Evolutionary conservation across 2,888 invertebrate species (phyloP).

Genomic region (Synanthedon formicaeformis): DNA sequence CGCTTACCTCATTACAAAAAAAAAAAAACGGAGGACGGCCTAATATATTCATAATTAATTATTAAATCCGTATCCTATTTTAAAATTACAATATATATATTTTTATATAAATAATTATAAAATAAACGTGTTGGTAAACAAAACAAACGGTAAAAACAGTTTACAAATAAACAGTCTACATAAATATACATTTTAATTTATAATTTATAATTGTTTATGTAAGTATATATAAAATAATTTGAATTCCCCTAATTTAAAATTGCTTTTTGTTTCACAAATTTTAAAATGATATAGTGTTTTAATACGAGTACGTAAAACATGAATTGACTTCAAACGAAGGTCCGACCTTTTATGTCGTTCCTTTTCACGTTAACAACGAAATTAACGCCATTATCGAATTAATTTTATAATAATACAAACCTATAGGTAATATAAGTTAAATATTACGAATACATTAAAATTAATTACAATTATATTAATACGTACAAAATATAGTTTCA

Average conservation of each 20-base stretch:
- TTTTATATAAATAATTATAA: background rate
- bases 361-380: background rate
- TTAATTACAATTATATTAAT: slow-evolving; percentile 35
- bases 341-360: background rate
- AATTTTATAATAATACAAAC: slow-evolving; percentile 40
- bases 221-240: slow-evolving; percentile 30
- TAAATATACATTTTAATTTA: slow-evolving; percentile 9
- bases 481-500: slow-evolving; percentile 52
- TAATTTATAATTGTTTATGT: slow-evolving; percentile 20
- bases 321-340: slow-evolving; percentile 51
- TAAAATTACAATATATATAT: too few relatives aligned
- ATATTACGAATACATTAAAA: slow-evolving; percentile 38
- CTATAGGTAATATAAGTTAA: slow-evolving; percentile 36
- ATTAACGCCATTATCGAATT: slow-evolving; percentile 17
- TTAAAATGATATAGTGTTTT: slow-evolving; percentile 20
- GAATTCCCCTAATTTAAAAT: slow-evolving; percentile 43
- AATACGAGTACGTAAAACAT: slow-evolving; percentile 29
- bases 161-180: background rate
- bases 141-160: slow-evolving; percentile 7
- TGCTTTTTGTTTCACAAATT: slow-evolving; percentile 31
- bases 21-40: too few relatives aligned
- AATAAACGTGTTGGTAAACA: slow-evolving; percentile 29
- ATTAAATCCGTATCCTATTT: too few relatives aligned
- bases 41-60: too few relatives aligned
- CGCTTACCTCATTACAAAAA: too few relatives aligned